Percentiles rank a stretch among this genome's conserved stretches.
phyloP scores from a whole-genome alignment of 2,113 vertebrate genomes.

The Hoplias malabaricus region DNA sequence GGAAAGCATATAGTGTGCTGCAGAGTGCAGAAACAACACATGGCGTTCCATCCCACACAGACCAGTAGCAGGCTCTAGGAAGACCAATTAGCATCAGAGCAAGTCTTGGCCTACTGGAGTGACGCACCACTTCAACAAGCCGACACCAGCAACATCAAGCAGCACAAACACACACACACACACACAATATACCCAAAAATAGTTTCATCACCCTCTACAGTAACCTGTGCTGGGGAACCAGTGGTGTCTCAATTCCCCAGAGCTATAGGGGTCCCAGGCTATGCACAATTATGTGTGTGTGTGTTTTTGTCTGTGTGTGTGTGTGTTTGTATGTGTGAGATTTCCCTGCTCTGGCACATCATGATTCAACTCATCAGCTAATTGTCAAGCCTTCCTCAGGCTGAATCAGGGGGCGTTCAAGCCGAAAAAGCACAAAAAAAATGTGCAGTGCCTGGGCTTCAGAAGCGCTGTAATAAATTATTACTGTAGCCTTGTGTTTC shows the following conservation, averaged over 20 bases:
- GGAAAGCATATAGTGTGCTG: background rate
- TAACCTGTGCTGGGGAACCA: background rate
- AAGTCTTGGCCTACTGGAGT: background rate
- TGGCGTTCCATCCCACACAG: background rate
- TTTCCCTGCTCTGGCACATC: background rate
- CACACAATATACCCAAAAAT: background rate
- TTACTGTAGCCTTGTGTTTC: background rate
- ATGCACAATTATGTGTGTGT: too few relatives aligned
- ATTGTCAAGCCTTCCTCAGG: background rate
- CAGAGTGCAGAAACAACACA: background rate
- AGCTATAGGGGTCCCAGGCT: background rate
- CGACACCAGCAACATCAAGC: background rate
- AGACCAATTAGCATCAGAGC: background rate
- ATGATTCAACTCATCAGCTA: constrained; percentile 2
- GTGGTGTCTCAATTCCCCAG: background rate
- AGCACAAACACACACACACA: background rate
- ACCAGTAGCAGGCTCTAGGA: background rate
- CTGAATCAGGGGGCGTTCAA: background rate
- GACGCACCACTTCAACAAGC: background rate
- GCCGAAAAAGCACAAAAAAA: constrained; percentile 10
- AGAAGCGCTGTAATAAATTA: background rate
- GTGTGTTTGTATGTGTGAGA: too few relatives aligned
- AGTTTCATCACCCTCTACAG: background rate
- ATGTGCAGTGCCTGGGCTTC: background rate
- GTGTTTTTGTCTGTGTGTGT: background rate